Base-by-base conservation (phyloP, 53 echinoderm and acorn worm species). In the Paracentrotus lividus region DNA sequence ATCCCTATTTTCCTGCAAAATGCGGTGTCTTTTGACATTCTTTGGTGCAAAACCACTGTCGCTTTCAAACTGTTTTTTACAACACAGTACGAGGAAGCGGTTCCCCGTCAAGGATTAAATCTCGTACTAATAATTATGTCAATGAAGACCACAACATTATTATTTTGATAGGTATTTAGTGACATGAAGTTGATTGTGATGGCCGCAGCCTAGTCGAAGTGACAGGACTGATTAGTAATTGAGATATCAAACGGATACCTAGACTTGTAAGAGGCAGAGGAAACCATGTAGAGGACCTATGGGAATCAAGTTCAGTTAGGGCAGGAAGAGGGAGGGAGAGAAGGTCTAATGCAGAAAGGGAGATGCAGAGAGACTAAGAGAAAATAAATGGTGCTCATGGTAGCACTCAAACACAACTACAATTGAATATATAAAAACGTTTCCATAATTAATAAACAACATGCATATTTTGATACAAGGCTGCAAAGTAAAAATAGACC, bases 211-310 rank as follows among this genome's bases (percentile, higher is more conserved):
- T 49, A 42, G 72, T 69, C 18, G 44, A 72, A 8, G 72, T 90
- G 90, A 69, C 90, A 90, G 34, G 27, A 7, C 10, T 52, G 49
- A 90, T 90, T 90, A 90, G 90, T 12, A 24, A 90, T 90, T 90
- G 90, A 90, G 90, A 90, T 90, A 90, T 90, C 90, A 72, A 55
- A 55, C 47, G 89, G 64, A 61, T 89, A 40, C 89, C 34, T 54
- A 56, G 86, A 38, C 86, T 54, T 85, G 85, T 85, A 47, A 85
- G 49, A 49, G 64, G 61, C 16, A 64, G 89, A 64, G 89, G 89
- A 64, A 89, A 42, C 43, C 43, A 24, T 59, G 6, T 9, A 89
- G 15, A 21, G 65, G 60, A 47, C 86, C 55, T 47, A 6, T 5
- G 56, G 86, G 55, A 56, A 34, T 33, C 6, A 0, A 27, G 1